These are phyloP conservation scores for Caenorhabditis remanei DNA, from an alignment of 1,140 invertebrate genomes.

Conservation along the genomic window DNA sequence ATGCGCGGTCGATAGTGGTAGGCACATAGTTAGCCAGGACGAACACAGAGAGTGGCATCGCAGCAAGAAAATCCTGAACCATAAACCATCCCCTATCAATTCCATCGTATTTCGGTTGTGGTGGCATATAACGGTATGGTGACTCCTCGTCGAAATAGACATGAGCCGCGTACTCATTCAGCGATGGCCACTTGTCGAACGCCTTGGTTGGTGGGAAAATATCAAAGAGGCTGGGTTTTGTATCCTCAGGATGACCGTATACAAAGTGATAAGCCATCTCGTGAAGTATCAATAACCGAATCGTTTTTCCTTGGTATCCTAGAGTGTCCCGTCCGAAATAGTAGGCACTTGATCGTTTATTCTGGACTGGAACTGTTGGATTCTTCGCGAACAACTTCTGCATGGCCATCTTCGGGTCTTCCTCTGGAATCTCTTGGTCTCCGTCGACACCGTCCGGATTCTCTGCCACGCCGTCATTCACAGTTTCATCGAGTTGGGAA, in stretches of 20 bases:
- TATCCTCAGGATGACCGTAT: conserved; percentile 39
- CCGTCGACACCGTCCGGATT: background rate
- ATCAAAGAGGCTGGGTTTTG: conserved; percentile 15
- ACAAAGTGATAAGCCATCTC: conserved; percentile 69
- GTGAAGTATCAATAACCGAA: conserved; percentile 66
- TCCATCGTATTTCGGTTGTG: conserved; percentile 56
- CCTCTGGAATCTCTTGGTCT: background rate
- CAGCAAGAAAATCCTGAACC: conserved; percentile 66
- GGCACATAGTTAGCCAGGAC: conserved; percentile 63
- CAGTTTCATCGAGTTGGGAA: background rate
- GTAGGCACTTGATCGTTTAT: conserved; percentile 5
- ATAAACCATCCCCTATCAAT: conserved; percentile 66
- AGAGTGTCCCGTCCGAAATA: conserved; percentile 58
- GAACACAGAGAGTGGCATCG: conserved; percentile 68
- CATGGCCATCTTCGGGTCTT: background rate
- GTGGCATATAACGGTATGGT: conserved; percentile 62
- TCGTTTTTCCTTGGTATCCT: conserved; percentile 68
- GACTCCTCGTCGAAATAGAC: conserved; percentile 63
- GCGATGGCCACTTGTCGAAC: background rate
- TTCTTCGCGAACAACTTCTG: background rate
- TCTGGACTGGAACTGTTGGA: conserved; percentile 10
- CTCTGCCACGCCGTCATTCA: background rate
- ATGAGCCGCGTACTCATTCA: background rate
- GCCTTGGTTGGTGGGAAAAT: conserved; percentile 23
- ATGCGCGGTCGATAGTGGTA: conserved; percentile 35